Evolutionary conservation across 2,888 invertebrate species (phyloP).

Genomic region (Halocaridina rubra): DNA sequence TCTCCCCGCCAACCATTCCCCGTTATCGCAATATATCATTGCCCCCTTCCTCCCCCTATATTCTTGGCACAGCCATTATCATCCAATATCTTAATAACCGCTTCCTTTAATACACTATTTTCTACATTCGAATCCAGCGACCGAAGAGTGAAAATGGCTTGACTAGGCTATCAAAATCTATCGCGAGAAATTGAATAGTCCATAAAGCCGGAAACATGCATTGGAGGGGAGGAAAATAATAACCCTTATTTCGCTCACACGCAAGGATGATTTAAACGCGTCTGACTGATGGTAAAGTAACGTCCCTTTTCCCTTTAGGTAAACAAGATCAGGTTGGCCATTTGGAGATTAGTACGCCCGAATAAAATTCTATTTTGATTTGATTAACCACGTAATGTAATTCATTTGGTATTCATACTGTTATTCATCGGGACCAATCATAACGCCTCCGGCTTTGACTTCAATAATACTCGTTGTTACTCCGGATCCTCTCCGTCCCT

Average conservation of each 20-base stretch:
- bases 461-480: slow-evolving; percentile 3
- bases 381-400: slow-evolving; percentile 63
- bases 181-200: slow-evolving; percentile 37
- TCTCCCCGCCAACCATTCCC: too few relatives aligned
- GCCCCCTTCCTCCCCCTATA: not conserved
- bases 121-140: slow-evolving; percentile 3
- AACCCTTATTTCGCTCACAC: not conserved
- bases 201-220: not conserved
- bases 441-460: slow-evolving; percentile 20
- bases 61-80: slow-evolving; percentile 46
- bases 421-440: slow-evolving; percentile 49
- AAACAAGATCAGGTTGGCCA: slow-evolving; percentile 46
- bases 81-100: slow-evolving; percentile 57
- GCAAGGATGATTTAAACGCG: not conserved
- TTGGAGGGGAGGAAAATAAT: not conserved
- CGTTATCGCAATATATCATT: too few relatives aligned
- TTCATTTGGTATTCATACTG: slow-evolving; percentile 62
- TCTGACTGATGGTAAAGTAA: too few relatives aligned
- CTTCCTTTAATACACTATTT: slow-evolving; percentile 13
- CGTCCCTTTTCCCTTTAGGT: not conserved
- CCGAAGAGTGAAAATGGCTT: slow-evolving; percentile 38
- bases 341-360: slow-evolving; percentile 61
- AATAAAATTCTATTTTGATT: slow-evolving; percentile 64
- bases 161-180: slow-evolving; percentile 22
- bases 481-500: not conserved